These are phyloP conservation scores for Platycercus adscitus DNA, from an alignment of 2,113 vertebrate genomes.

Conservation along the genomic window DNA sequence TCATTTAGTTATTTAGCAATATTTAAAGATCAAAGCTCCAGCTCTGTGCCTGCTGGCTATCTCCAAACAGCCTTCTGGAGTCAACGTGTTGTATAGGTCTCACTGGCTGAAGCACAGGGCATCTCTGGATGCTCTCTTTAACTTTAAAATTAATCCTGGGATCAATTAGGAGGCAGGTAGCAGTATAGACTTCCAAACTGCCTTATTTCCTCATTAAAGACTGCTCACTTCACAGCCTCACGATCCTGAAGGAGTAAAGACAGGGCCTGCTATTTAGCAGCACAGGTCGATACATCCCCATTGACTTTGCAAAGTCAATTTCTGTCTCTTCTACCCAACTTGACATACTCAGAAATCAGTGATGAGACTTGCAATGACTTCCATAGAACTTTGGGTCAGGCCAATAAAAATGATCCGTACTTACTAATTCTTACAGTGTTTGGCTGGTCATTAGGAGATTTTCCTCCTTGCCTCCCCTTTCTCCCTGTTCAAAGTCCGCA, in stretches of 20 bases:
- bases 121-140: neutral
- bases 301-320: slow-evolving; percentile 7
- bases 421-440: neutral
- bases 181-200: neutral
- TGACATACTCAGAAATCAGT: neutral
- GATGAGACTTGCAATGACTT: neutral
- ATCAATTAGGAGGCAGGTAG: slow-evolving; percentile 14
- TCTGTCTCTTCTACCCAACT: neutral
- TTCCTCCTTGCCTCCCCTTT: neutral
- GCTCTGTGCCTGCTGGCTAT: neutral
- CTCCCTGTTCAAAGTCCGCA: neutral
- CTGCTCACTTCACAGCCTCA: neutral
- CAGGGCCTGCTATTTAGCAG: neutral
- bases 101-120: neutral
- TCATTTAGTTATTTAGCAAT: neutral
- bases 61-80: neutral
- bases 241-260: neutral
- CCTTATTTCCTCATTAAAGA: neutral
- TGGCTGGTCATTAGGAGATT: neutral
- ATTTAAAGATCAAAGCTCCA: neutral
- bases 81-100: neutral
- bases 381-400: neutral
- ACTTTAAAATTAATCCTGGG: slow-evolving; percentile 29
- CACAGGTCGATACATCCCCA: neutral
- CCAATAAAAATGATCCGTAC: neutral